phyloP scores from a whole-genome alignment of 2,888 invertebrate species.

The Horisme vitalbata region DNA sequence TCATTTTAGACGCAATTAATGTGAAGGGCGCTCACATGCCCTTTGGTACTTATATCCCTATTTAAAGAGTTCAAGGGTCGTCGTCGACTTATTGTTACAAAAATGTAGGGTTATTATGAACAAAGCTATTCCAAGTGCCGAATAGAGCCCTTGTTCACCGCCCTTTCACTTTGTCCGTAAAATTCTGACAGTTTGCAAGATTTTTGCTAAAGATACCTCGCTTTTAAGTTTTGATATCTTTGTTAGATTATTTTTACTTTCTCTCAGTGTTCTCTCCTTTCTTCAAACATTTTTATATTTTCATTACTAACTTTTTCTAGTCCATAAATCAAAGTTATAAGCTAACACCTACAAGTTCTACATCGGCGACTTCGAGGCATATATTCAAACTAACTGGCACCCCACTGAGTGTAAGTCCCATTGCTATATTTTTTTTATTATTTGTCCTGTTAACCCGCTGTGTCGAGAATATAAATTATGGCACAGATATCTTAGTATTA shows the following conservation, averaged over 20 bases:
- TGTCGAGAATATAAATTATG: slow-evolving; percentile 51
- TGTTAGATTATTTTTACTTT: neutral
- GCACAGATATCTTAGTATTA: slow-evolving; percentile 41
- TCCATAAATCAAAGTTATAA: slow-evolving; percentile 3
- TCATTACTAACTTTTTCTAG: slow-evolving; percentile 2
- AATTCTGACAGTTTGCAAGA: slow-evolving; percentile 10
- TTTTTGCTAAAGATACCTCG: slow-evolving; percentile 5
- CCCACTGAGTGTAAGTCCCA: slow-evolving; percentile 37
- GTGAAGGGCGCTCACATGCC: slow-evolving; percentile 34
- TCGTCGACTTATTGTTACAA: slow-evolving; percentile 48
- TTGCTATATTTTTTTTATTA: slow-evolving; percentile 36
- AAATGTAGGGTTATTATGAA: slow-evolving; percentile 44
- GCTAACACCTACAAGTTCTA: slow-evolving; percentile 18
- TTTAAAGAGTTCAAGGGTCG: slow-evolving; percentile 41
- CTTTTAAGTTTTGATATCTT: neutral
- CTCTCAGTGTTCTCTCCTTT: neutral
- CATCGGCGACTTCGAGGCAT: slow-evolving; percentile 23
- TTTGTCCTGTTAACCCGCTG: slow-evolving; percentile 54
- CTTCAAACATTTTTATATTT: neutral
- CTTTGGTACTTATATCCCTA: slow-evolving; percentile 38
- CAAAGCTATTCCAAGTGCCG: slow-evolving; percentile 37
- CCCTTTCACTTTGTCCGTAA: slow-evolving; percentile 15
- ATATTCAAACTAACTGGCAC: slow-evolving; percentile 38
- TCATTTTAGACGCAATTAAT: slow-evolving; percentile 31
- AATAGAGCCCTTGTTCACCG: slow-evolving; percentile 18